phyloP scores from a whole-genome alignment of 1,140 invertebrate genomes.

The Drosophila arawakana region DNA sequence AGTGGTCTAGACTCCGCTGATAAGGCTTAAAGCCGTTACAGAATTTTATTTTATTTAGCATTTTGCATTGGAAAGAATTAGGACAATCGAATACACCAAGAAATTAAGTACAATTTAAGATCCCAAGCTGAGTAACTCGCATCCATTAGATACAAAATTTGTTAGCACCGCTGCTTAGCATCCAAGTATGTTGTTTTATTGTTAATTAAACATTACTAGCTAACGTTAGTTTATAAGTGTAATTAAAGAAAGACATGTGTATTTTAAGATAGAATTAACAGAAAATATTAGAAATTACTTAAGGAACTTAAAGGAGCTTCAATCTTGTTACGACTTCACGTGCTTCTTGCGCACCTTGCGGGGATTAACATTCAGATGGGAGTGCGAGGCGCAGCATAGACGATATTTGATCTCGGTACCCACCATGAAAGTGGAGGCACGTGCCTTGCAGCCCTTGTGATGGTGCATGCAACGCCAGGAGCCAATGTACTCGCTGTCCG shows the following conservation, averaged over 20 bases:
- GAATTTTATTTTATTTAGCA: conserved; percentile 2
- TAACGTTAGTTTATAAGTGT: no score
- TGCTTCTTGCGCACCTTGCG: conserved; percentile 16
- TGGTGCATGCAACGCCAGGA: conserved; percentile 64
- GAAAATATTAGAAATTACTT: no score
- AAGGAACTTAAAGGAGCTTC: not conserved
- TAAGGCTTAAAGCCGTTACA: conserved; percentile 25
- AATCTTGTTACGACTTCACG: not conserved
- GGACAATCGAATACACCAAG: conserved; percentile 26
- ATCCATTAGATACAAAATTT: not conserved
- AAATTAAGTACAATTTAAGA: conserved; percentile 6
- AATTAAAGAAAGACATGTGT: no score
- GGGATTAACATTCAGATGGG: conserved; percentile 37
- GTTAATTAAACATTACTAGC: not conserved
- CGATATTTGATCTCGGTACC: conserved; percentile 56
- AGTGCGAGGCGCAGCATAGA: conserved; percentile 47
- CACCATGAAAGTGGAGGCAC: conserved; percentile 49
- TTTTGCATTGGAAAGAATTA: not conserved
- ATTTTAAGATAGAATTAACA: no score
- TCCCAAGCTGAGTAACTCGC: not conserved
- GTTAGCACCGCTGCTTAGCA: not conserved
- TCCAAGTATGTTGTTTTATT: conserved; percentile 5
- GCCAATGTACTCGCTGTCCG: conserved; percentile 46
- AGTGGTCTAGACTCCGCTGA: conserved; percentile 23
- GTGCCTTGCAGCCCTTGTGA: conserved; percentile 57